Evolutionary conservation across 2,888 invertebrate genomes (phyloP), one percentile per base, ranked within the genome.

Genomic region (Cantharis rustica): DNA sequence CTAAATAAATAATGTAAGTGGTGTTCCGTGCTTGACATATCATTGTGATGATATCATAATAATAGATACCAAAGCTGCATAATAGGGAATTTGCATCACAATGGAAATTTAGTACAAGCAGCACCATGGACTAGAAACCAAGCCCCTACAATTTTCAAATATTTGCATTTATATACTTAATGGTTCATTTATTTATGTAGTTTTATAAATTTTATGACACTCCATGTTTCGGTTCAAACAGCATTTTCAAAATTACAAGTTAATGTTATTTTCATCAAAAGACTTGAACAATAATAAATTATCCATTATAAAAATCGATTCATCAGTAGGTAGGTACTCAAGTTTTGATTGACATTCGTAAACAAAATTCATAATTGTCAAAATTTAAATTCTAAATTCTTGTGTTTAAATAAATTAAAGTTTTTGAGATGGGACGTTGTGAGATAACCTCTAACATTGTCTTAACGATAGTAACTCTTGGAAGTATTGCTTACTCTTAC

Each of bases 31-130:
- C 76, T 76, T 77, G 71, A 75, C 72, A 70, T 75, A 75, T 80
- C 76, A 76, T 80, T 79, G 75, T 80, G 76, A 61, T 73, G 78
- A 76, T 80, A 78, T 80, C 80, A 80, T 79, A 80, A 80, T 80
- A 80, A 80, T 69, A 66, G 64, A 66, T 66, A 73, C 61, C 16
- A 68, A 66, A 75, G 71, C 76, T 74, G 69, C 73, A 62, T 47
- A 61, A 68, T 72, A 62, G 47, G 61, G 31, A 26, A 79, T 79
- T 79, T 77, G 63, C 79, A 79, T 79, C 27, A 79, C 75, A 79
- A 79, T 73, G 63, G 69, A 69, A 69, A 20, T 69, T 69, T 31
- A 31, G 69, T 26, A 69, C 31, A 69, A 15, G n/a, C 47, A 47
- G 47, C 64, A 73, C 69, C 68, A 68, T 71, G 71, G 16, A 73